Evolutionary conservation across 2,113 vertebrate species (phyloP).

Genomic region (Zosterops lateralis): DNA sequence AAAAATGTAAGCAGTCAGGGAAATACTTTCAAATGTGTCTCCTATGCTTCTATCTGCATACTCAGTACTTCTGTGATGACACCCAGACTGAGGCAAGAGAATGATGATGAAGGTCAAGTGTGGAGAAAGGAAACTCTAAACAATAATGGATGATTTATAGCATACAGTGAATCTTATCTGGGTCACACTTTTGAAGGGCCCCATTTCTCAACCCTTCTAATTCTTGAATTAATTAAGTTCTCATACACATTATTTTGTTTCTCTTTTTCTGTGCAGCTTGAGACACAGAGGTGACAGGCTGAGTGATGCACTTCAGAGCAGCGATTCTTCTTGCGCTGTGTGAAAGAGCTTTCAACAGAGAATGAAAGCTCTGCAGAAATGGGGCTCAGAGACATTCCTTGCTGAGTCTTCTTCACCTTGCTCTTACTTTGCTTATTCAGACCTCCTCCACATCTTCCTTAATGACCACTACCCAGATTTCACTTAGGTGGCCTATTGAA

Average conservation of each 20-base stretch:
- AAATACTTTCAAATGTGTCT: constrained; percentile 25
- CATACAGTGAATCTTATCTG: constrained; percentile 42
- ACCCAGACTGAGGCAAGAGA: constrained; percentile 46
- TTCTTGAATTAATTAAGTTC: constrained; percentile 73
- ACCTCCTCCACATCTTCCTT: not conserved
- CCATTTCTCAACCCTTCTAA: constrained; percentile 57
- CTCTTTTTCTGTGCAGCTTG: constrained; percentile 33
- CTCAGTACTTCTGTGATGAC: constrained; percentile 54
- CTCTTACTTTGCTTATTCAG: not conserved
- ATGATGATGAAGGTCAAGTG: constrained; percentile 68
- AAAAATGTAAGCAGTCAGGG: constrained; percentile 31
- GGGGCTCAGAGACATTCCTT: constrained; percentile 32
- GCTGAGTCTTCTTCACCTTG: not conserved
- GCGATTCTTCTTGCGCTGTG: constrained; percentile 38
- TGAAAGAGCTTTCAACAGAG: constrained; percentile 48
- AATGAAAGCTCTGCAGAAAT: not conserved
- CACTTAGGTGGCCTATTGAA: not conserved
- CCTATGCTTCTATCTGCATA: constrained; percentile 16
- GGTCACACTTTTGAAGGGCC: constrained; percentile 46
- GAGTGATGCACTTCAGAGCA: constrained; percentile 68
- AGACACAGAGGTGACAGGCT: constrained; percentile 37
- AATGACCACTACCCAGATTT: not conserved
- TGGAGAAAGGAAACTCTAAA: constrained; percentile 62
- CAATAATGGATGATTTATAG: constrained; percentile 58
- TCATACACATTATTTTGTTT: constrained; percentile 30